Percentiles rank a stretch among this genome's conserved stretches.
These are phyloP conservation scores for Horisme vitalbata DNA, from an alignment of 2,888 invertebrate genomes.

Conservation along the genomic window DNA sequence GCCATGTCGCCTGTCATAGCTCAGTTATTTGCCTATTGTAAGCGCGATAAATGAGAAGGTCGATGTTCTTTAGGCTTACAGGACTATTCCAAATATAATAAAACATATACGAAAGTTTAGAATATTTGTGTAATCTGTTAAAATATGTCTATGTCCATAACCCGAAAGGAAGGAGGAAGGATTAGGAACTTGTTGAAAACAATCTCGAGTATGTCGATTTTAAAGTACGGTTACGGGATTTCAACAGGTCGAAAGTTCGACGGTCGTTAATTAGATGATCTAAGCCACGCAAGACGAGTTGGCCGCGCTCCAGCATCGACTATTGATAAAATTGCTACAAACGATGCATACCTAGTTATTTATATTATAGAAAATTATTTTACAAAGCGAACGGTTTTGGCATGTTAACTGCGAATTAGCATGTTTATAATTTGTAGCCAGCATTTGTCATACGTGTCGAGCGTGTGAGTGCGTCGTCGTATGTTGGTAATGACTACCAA, in stretches of 20 bases:
- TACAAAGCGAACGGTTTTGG: constrained; percentile 48
- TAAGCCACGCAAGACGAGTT: constrained; percentile 68
- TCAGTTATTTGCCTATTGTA: constrained; percentile 52
- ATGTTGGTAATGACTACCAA: constrained; percentile 41
- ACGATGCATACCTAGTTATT: constrained; percentile 43
- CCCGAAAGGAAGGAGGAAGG: constrained; percentile 32
- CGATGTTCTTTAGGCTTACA: constrained; percentile 6
- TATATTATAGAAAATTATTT: constrained; percentile 57
- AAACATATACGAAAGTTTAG: too few relatives aligned
- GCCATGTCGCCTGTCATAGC: constrained; percentile 42
- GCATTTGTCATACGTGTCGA: constrained; percentile 60
- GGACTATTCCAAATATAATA: too few relatives aligned
- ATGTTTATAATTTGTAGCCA: constrained; percentile 53
- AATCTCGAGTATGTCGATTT: constrained; percentile 52
- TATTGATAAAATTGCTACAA: constrained; percentile 75
- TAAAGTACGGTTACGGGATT: constrained; percentile 72
- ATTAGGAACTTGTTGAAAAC: constrained; percentile 51
- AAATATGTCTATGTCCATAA: constrained; percentile 8
- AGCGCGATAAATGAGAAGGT: constrained; percentile 41
- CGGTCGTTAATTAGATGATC: constrained; percentile 81
- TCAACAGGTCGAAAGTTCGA: constrained; percentile 81
- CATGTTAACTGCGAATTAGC: constrained; percentile 56
- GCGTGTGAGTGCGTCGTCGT: constrained; percentile 28
- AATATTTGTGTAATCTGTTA: constrained; percentile 11
- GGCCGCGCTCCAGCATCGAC: constrained; percentile 65